phyloP scores from a whole-genome alignment of 2,888 invertebrate genomes.

The Balanococcus diminutus region DNA sequence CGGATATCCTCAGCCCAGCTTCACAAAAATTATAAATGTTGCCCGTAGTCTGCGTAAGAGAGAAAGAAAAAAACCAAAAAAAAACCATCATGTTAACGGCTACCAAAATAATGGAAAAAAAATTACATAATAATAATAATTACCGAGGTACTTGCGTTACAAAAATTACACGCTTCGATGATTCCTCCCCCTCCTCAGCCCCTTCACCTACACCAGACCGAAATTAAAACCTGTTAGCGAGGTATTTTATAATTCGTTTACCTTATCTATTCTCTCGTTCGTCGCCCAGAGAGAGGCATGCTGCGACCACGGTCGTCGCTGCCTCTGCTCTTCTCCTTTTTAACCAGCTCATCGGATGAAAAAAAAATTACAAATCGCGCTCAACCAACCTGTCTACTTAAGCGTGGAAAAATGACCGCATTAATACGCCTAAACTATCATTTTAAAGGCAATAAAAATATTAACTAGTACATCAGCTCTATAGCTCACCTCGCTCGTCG shows the following conservation, averaged over 20 bases:
- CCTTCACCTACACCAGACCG: background rate
- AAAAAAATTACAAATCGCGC: slow-evolving; percentile 28
- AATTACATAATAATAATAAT: slow-evolving; percentile 33
- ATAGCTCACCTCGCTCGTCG: no score
- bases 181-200: background rate
- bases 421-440: slow-evolving; percentile 23
- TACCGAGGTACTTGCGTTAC: slow-evolving; percentile 24
- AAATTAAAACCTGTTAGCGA: slow-evolving; percentile 44
- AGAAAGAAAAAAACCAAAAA: background rate
- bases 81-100: slow-evolving; percentile 1
- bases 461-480: slow-evolving; percentile 9
- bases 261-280: background rate
- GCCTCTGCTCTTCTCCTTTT: background rate
- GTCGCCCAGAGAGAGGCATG: background rate
- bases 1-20: slow-evolving; percentile 90
- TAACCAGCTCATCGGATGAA: background rate
- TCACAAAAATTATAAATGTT: slow-evolving; percentile 92
- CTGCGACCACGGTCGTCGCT: background rate
- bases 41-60: slow-evolving; percentile 71
- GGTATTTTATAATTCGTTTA: slow-evolving; percentile 34
- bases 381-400: slow-evolving; percentile 16
- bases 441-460: slow-evolving; percentile 23
- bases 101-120: slow-evolving; percentile 22
- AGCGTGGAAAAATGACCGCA: slow-evolving; percentile 13
- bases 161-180: slow-evolving; percentile 37